Evolutionary conservation across 2,888 invertebrate genomes (phyloP).

Genomic region (Physocephala rufipes): DNA sequence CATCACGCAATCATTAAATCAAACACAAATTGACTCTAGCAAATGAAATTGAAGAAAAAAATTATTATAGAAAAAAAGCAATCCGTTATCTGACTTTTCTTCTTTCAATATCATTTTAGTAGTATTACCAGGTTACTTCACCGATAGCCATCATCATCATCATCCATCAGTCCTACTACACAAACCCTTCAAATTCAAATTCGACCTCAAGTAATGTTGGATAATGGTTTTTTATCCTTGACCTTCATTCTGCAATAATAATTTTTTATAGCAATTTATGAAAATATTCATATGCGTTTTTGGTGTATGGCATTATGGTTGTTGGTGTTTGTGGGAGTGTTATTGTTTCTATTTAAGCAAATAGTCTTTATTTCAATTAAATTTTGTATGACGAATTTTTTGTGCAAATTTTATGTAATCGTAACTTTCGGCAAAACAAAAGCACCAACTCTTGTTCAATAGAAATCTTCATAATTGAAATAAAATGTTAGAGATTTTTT

Average conservation of each 20-base stretch:
- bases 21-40: neutral
- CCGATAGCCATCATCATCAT: no score
- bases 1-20: neutral
- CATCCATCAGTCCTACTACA: no score
- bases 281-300: no score
- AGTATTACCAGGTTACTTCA: no score
- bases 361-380: neutral
- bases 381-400: neutral
- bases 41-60: neutral
- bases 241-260: neutral
- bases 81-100: no score
- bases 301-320: neutral
- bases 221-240: slow-evolving; percentile 5
- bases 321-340: no score
- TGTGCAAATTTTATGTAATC: neutral
- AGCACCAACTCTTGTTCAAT: no score
- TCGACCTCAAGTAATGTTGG: neutral
- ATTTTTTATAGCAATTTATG: no score
- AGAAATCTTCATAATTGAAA: no score
- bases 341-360: neutral
- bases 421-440: no score
- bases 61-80: neutral
- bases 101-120: no score
- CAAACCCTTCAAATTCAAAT: neutral
- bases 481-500: no score